Percentiles rank a stretch among this genome's conserved stretches.
Evolutionary conservation across 2,888 invertebrate genomes (phyloP).

Genomic region (Trachelus iudaicus): DNA sequence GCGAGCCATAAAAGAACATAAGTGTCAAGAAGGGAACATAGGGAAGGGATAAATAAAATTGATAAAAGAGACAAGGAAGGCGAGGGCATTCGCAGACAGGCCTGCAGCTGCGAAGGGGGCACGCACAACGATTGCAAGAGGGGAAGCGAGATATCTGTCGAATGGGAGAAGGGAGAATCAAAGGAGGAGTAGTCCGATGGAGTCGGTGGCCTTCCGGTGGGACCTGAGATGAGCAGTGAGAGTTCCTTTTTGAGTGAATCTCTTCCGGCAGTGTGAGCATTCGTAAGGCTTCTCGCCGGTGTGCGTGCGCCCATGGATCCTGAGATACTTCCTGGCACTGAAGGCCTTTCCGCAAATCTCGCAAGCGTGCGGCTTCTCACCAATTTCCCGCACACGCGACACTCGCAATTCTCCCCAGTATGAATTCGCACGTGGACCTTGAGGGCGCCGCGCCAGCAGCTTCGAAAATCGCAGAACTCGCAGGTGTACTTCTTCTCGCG

Average conservation of each 20-base stretch:
- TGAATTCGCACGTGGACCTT: slow-evolving; percentile 23
- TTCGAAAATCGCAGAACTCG: slow-evolving; percentile 31
- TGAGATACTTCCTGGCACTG: slow-evolving; percentile 63
- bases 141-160: too few species aligned
- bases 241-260: slow-evolving; percentile 72
- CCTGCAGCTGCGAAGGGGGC: too few species aligned
- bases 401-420: slow-evolving; percentile 64
- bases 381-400: slow-evolving; percentile 70
- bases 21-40: too few species aligned
- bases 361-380: slow-evolving; percentile 69
- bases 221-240: slow-evolving; percentile 71
- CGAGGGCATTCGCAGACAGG: too few species aligned
- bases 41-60: too few species aligned
- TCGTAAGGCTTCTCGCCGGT: slow-evolving; percentile 73
- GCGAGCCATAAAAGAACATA: too few species aligned
- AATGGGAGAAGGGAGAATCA: too few species aligned
- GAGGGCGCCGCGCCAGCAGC: slow-evolving; percentile 18
- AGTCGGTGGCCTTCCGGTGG: neutral
- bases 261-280: slow-evolving; percentile 73
- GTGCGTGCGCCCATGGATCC: slow-evolving; percentile 73
- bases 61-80: too few species aligned
- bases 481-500: slow-evolving; percentile 24
- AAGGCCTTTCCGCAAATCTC: slow-evolving; percentile 68
- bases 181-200: too few species aligned
- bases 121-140: too few species aligned